Evolutionary conservation across 2,888 invertebrate species (phyloP).

Genomic region (Anthoptus insignis): DNA sequence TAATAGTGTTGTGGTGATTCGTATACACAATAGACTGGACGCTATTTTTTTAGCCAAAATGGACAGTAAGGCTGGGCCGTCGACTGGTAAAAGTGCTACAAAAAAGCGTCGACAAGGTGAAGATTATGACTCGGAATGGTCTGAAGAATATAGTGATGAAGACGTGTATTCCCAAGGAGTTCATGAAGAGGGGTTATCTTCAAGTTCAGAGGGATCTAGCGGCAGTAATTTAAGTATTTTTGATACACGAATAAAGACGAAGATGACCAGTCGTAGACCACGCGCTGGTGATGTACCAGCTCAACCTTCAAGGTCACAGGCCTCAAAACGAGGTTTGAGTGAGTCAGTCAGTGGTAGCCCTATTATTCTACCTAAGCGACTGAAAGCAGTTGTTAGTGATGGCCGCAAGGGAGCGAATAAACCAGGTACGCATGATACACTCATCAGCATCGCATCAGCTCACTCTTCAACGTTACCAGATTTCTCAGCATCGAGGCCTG

Average conservation of each 20-base stretch:
- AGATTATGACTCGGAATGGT: slow-evolving; percentile 42
- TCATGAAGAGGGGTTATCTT: slow-evolving; percentile 35
- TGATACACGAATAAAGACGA: slow-evolving; percentile 37
- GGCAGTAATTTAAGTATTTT: slow-evolving; percentile 42
- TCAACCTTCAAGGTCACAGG: slow-evolving; percentile 42
- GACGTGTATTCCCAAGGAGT: slow-evolving; percentile 5
- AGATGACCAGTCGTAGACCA: slow-evolving; percentile 43
- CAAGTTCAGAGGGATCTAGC: slow-evolving; percentile 41
- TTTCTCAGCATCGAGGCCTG: not conserved
- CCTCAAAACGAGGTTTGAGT: slow-evolving; percentile 41
- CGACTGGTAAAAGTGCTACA: slow-evolving; percentile 33
- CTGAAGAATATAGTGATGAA: slow-evolving; percentile 37
- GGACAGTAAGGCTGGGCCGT: slow-evolving; percentile 42
- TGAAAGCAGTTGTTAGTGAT: slow-evolving; percentile 39
- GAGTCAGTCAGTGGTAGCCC: slow-evolving; percentile 40
- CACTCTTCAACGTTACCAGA: slow-evolving; percentile 20
- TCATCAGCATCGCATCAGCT: no score
- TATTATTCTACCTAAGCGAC: slow-evolving; percentile 33
- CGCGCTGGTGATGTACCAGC: slow-evolving; percentile 36
- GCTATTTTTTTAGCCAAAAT: slow-evolving; percentile 44
- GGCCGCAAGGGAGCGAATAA: slow-evolving; percentile 28
- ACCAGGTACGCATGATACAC: slow-evolving; percentile 25
- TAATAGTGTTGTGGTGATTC: slow-evolving; percentile 41
- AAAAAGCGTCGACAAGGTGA: slow-evolving; percentile 34
- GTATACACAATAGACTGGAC: slow-evolving; percentile 39